Conservation (phyloP, 2,113 vertebrate species). For the Oriolus oriolus region DNA sequence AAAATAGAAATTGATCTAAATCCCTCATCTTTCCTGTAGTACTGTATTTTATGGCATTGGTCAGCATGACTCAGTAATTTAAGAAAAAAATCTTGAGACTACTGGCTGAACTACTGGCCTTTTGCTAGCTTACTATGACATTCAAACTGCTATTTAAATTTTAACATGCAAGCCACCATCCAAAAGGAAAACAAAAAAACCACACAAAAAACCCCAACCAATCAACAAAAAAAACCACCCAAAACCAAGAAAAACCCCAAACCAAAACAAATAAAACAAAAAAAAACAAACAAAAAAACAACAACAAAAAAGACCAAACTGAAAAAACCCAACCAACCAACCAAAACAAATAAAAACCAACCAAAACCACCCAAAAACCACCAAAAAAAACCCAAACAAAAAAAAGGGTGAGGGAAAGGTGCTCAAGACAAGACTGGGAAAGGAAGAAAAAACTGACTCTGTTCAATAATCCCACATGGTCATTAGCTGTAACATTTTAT, state of each 20-base stretch:
- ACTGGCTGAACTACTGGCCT: conserved; percentile 14
- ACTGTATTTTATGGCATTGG: background rate
- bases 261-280: background rate
- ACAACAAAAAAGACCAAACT: background rate
- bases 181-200: background rate
- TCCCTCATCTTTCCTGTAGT: background rate
- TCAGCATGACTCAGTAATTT: background rate
- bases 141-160: conserved; percentile 38
- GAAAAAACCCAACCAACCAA: background rate
- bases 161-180: background rate
- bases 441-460: background rate
- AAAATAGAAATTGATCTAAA: conserved; percentile 6
- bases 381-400: background rate
- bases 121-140: background rate
- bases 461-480: conserved; percentile 6
- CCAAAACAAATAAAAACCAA: too few relatives aligned
- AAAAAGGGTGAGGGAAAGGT: background rate
- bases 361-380: background rate
- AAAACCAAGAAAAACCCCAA: background rate
- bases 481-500: conserved; percentile 14
- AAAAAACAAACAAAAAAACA: background rate
- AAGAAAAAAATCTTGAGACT: conserved; percentile 20
- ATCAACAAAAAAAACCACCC: background rate
- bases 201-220: background rate
- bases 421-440: background rate